Base-by-base conservation (phyloP, 2,888 invertebrate species). In the Chesias legatella region DNA sequence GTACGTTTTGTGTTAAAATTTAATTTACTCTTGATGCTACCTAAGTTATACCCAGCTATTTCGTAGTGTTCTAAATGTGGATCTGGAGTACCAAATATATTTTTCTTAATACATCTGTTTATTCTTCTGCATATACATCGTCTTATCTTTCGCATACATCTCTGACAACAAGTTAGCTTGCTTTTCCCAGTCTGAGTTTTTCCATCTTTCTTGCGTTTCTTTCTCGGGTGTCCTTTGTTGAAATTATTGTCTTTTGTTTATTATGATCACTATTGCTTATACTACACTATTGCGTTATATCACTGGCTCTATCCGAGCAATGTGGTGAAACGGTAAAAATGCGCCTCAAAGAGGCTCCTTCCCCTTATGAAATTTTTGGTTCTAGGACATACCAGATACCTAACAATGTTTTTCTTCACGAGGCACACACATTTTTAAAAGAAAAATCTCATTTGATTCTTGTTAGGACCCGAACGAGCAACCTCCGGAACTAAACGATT, bases 1-100 rank as follows among this genome's bases (percentile, higher is more conserved):
- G 13, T 2, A 1, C 6, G 17, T 8, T 28, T 43, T 35, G 51
- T 46, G 22, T 27, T 43, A 20, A 44, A 28, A 7, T 40, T 54
- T 1, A 63, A 33, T 35, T 60, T 61, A 37, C 62, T 53, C 47
- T 50, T 61, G 4, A 67, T 6, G 6, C 49, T 56, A 5, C 49
- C 58, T 9, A 69, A 39, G 41, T 63, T 59, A 6, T 58, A 21
- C 10, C 60, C 66, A 28, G 42, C 53, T 6, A 69, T 20, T 29
- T 70, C 61, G 39, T 57, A 68, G 21, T 69, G 59, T 7, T 50
- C 36, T 6, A 63, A 26, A n/a, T 47, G 40, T 8, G 59, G 51
- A 32, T 61, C 39, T 10, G 56, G 47, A 20, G 38, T 43, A 9
- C 63, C 66, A 39, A 71, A 61, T 10, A 66, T 17, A 28, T 49